Conservation (phyloP, 2,113 vertebrate species). For the Thamnophis sirtalis region DNA sequence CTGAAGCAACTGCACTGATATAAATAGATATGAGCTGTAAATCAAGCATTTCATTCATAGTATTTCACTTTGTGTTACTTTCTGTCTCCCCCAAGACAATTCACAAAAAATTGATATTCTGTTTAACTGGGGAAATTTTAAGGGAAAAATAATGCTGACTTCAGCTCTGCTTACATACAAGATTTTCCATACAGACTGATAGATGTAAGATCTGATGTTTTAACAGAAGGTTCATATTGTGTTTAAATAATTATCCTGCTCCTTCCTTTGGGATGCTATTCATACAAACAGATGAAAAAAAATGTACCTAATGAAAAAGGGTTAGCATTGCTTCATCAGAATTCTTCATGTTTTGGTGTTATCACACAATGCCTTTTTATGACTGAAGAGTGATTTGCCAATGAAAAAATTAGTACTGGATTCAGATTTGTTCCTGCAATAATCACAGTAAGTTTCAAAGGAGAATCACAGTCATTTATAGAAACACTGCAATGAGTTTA, state of each 20-base stretch:
- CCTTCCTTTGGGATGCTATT: background rate
- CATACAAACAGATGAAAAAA: background rate
- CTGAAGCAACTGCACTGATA: background rate
- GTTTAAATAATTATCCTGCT: constrained; percentile 1
- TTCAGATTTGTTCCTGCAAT: background rate
- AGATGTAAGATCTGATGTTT: constrained; percentile 8
- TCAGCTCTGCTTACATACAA: background rate
- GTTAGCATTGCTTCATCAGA: background rate
- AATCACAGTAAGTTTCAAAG: background rate
- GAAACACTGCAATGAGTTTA: background rate
- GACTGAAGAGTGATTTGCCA: background rate
- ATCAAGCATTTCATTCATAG: constrained; percentile 12
- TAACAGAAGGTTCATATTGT: constrained; percentile 4
- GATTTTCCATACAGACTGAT: background rate
- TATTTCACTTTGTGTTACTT: background rate
- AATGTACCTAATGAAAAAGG: background rate
- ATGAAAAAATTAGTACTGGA: accelerated
- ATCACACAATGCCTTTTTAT: background rate
- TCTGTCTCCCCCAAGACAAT: constrained; percentile 20
- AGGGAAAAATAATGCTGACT: background rate
- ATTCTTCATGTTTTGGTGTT: accelerated
- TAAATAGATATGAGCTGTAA: background rate
- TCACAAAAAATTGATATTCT: constrained; percentile 6
- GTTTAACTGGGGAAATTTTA: too few species aligned
- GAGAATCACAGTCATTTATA: accelerated